Evolutionary conservation across 2,888 invertebrate species (phyloP).

Genomic region (Ichneumoninae sp.): DNA sequence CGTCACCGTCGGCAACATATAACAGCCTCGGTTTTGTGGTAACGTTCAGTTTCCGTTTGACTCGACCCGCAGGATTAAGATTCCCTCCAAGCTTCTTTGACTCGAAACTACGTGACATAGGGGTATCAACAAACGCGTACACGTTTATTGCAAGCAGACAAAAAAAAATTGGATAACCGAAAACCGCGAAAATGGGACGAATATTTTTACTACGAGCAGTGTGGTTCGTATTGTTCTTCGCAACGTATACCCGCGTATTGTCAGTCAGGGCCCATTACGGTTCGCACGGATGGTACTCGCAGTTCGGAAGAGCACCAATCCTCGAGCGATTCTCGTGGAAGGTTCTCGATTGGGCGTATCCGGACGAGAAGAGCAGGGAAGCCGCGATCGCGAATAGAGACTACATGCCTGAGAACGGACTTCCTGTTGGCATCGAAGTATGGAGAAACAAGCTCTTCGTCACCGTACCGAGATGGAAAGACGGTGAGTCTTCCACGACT

Average conservation of each 20-base stretch:
- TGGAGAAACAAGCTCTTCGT: constrained; percentile 93
- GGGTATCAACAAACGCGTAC: not conserved
- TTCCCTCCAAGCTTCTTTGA: not conserved
- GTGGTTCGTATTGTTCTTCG: constrained; percentile 49
- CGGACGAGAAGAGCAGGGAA: constrained; percentile 87
- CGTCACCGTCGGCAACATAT: constrained; percentile 68
- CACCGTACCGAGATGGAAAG: constrained; percentile 92
- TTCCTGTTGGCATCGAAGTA: constrained; percentile 93
- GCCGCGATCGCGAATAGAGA: constrained; percentile 88
- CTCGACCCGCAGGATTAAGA: constrained; percentile 37
- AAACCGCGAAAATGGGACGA: constrained; percentile 39
- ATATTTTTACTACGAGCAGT: constrained; percentile 42
- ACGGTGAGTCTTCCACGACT: constrained; percentile 86
- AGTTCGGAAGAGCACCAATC: constrained; percentile 84
- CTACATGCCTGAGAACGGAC: constrained; percentile 90
- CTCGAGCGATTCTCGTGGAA: constrained; percentile 92
- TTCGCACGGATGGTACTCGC: constrained; percentile 73
- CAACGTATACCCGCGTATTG: constrained; percentile 12
- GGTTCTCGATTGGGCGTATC: constrained; percentile 91
- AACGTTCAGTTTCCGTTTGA: constrained; percentile 75
- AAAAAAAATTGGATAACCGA: constrained; percentile 19
- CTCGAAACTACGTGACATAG: not conserved
- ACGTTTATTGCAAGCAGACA: not conserved
- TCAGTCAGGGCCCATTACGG: constrained; percentile 52
- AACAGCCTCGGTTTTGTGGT: constrained; percentile 69